Conservation (phyloP, 2,888 invertebrate species). For the Sarcophaga carnaria region DNA sequence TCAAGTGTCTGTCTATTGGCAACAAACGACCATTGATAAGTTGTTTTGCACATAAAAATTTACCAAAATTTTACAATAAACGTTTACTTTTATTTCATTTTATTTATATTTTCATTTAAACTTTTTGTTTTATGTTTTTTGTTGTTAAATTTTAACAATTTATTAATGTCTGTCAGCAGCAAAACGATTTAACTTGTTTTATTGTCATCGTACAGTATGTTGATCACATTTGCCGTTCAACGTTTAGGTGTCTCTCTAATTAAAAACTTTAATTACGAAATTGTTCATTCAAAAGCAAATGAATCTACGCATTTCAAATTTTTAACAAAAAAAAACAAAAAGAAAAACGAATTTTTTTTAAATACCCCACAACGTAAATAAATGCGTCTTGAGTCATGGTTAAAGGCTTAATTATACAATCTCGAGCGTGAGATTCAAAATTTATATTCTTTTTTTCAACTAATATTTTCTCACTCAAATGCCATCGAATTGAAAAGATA, state of each 20-base stretch:
- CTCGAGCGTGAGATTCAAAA: constrained; percentile 60
- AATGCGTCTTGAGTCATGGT: constrained; percentile 61
- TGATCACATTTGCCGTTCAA: constrained; percentile 30
- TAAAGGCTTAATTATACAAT: constrained; percentile 59
- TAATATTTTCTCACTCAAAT: background rate
- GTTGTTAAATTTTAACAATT: constrained; percentile 12
- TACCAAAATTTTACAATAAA: constrained; percentile 30
- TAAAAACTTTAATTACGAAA: constrained; percentile 62
- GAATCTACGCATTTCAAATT: constrained; percentile 18
- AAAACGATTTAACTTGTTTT: background rate
- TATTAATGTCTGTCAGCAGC: constrained; percentile 18
- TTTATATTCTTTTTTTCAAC: background rate
- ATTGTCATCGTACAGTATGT: constrained; percentile 31
- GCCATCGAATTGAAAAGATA: constrained; percentile 36
- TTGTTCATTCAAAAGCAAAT: constrained; percentile 19
- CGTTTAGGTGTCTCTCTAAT: constrained; percentile 60
- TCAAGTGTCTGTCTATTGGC: constrained; percentile 31
- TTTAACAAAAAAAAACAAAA: background rate
- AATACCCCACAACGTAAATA: constrained; percentile 50
- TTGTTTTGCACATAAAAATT: constrained; percentile 45
- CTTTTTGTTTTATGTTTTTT: background rate
- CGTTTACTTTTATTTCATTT: constrained; percentile 1
- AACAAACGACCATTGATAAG: constrained; percentile 41
- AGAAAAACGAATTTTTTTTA: background rate
- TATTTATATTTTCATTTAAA: constrained; percentile 10